These are phyloP conservation scores for Drosophila sp. DNA, from an alignment of 1,140 invertebrate genomes.

Conservation along the genomic window DNA sequence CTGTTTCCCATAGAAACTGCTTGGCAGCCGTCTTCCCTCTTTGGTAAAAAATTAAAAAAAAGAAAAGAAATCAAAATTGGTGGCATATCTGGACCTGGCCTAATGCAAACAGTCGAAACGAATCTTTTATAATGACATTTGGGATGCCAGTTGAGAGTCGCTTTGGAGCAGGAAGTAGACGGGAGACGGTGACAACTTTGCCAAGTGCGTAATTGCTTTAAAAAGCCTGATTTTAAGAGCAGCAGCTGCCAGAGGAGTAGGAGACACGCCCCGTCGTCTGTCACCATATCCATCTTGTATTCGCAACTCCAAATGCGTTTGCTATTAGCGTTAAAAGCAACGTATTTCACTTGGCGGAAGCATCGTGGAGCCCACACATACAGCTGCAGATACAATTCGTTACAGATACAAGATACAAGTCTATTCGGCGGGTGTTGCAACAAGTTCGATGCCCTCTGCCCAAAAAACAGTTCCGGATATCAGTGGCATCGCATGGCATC, in stretches of 20 bases:
- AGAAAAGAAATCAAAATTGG: no score
- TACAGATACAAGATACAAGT: conserved; percentile 13
- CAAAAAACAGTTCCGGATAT: conserved; percentile 16
- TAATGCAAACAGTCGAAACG: conserved; percentile 25
- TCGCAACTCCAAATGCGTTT: conserved; percentile 22
- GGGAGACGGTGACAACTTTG: conserved; percentile 12
- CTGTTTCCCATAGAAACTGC: not conserved
- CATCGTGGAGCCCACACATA: conserved; percentile 43
- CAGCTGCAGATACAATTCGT: conserved; percentile 1
- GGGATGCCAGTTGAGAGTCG: conserved; percentile 21
- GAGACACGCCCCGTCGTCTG: not conserved
- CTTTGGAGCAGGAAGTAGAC: conserved; percentile 27
- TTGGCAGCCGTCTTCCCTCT: not conserved
- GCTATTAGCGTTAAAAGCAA: conserved; percentile 67
- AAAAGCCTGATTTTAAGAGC: conserved; percentile 18
- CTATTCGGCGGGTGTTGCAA: conserved; percentile 17
- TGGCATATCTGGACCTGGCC: conserved; percentile 14
- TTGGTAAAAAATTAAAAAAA: not conserved
- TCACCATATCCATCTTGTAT: not conserved
- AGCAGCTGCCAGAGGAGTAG: not conserved
- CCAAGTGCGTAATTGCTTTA: conserved; percentile 27
- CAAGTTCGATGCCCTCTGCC: conserved; percentile 20
- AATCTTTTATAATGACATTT: conserved; percentile 30
- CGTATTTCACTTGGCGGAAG: conserved; percentile 57
- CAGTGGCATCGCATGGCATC: not conserved